Base-by-base conservation (phyloP, 2,113 vertebrate species). In the Serinus canaria region DNA sequence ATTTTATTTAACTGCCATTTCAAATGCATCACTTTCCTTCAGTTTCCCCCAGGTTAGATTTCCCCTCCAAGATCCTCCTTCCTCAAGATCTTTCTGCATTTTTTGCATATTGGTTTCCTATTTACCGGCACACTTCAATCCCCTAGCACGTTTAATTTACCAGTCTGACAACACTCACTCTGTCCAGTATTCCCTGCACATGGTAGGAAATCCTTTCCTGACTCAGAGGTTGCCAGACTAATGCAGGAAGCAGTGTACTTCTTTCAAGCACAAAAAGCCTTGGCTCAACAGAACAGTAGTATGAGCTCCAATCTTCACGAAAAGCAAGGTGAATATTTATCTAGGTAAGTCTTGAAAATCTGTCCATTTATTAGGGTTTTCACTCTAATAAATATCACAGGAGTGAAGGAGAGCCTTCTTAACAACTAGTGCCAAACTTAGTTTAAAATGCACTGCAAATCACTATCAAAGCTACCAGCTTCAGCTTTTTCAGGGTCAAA, bases 1-100 rank as follows among this genome's bases (percentile, higher is more conserved):
- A 35, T 88, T 72, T 77, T 77, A 67, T 67, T 81, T 81, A 96
- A 86, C 31, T 76, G 56, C 56, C 23, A 74, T 94, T 95, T 96
- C 50, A 92, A 74, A 72, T 28, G 15, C 10, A 66, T 35, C 22
- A 27, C 49, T 90, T 88, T 93, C 92, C 56, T 90, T 87, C 80
- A 73, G 76, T 27, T 53, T 24, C 31, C 82, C 50, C 72, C 83
- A 16, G 73, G 73, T 60, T 56, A 62, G 37, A 27, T 70, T 68
- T 92, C n/a, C n/a, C n/a, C 25, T 80, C 89, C 70, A 90, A 79
- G 64, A 86, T 44, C 55, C 50, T 92, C 64, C 46, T 83, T 93
- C 31, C 39, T 95, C 64, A 76, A 75, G 53, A 37, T 82, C 46
- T 84, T 78, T 58, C 66, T 15, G 76, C 17, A n/a, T 82, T 78